Percentiles rank a stretch among this genome's conserved stretches.
These are phyloP conservation scores for Colletes collaris DNA, from an alignment of 2,888 invertebrate genomes.

Conservation along the genomic window DNA sequence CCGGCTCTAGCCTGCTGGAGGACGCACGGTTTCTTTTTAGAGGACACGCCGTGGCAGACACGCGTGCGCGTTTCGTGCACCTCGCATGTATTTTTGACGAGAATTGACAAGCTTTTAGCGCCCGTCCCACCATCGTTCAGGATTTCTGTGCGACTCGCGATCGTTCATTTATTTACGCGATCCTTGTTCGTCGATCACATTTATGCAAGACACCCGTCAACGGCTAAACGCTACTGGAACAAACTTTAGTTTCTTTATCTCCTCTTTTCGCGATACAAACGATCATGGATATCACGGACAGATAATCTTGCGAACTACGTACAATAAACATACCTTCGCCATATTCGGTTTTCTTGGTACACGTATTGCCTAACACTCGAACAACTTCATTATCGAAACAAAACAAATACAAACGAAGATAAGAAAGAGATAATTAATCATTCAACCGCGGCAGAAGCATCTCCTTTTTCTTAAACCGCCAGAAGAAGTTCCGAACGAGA, in stretches of 20 bases:
- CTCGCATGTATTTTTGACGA: slow-evolving; percentile 67
- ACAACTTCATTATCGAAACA: neutral
- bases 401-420: slow-evolving; percentile 2
- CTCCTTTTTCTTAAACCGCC: neutral
- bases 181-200: slow-evolving; percentile 18
- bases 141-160: slow-evolving; percentile 7
- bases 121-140: neutral
- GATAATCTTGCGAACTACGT: too few species aligned
- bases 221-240: slow-evolving; percentile 26
- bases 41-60: slow-evolving; percentile 29
- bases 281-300: too few species aligned
- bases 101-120: slow-evolving; percentile 73
- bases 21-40: slow-evolving; percentile 41
- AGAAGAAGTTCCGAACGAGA: neutral
- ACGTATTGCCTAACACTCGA: too few species aligned
- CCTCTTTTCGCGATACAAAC: neutral
- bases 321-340: too few species aligned
- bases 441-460: neutral
- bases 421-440: slow-evolving; percentile 1
- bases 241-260: too few species aligned
- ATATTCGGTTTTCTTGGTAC: too few species aligned
- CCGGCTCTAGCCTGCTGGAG: slow-evolving; percentile 23
- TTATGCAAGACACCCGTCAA: slow-evolving; percentile 31
- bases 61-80: neutral
- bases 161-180: slow-evolving; percentile 23